These are phyloP conservation scores for Clarias batrachus DNA, from an alignment of 2,113 vertebrate species.

Conservation along the genomic window DNA sequence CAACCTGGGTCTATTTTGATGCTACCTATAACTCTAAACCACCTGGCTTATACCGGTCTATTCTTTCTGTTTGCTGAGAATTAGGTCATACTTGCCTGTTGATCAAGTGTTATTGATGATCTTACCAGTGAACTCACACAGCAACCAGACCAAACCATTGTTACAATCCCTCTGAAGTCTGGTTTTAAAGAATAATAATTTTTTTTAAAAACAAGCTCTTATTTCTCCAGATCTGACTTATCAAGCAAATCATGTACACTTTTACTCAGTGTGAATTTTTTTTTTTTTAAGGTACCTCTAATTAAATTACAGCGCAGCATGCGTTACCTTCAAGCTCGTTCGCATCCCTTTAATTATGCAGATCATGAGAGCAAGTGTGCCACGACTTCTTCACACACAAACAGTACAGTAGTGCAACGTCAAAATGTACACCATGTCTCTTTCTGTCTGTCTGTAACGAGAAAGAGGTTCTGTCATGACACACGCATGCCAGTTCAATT, in stretches of 20 bases:
- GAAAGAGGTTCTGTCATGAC: background rate
- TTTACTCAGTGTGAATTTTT: background rate
- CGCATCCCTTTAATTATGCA: background rate
- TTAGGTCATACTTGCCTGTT: background rate
- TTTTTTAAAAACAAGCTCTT: background rate
- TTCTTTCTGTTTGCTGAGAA: background rate
- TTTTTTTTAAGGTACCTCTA: background rate
- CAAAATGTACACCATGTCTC: background rate
- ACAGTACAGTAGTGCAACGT: background rate
- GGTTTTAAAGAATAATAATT: background rate
- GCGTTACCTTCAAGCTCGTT: background rate
- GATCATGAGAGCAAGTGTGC: background rate
- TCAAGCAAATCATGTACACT: background rate
- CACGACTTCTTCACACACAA: background rate
- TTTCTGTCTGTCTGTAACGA: background rate
- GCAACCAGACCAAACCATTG: background rate
- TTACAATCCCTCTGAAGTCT: background rate
- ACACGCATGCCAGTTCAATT: background rate
- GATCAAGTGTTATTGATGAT: background rate
- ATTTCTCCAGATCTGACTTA: background rate
- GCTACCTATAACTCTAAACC: background rate
- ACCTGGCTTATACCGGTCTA: background rate
- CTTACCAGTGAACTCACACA: background rate
- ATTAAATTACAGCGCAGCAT: background rate
- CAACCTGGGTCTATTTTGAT: constrained; percentile 6